phyloP scores from a whole-genome alignment of 2,113 vertebrate species.

The Oryzias celebensis region DNA sequence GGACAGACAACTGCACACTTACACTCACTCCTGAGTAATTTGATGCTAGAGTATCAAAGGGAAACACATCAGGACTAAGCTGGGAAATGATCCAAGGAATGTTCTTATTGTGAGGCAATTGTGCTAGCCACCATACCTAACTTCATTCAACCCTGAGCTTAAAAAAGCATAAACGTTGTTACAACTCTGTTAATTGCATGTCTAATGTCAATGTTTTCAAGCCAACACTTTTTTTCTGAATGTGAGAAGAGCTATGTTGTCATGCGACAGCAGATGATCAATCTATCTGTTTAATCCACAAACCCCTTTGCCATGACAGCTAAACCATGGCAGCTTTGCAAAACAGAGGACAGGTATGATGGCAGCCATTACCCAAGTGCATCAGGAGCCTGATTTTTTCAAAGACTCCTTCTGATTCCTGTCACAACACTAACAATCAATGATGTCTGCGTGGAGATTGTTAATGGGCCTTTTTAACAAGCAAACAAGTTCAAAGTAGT shows the following conservation, averaged over 20 bases:
- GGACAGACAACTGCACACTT: too few relatives aligned
- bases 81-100: too few relatives aligned
- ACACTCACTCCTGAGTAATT: too few relatives aligned
- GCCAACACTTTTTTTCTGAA: slow-evolving; percentile 12
- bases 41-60: too few relatives aligned
- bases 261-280: slow-evolving; percentile 11
- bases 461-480: slow-evolving; percentile 24
- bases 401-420: slow-evolving; percentile 14
- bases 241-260: background rate
- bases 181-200: too few relatives aligned
- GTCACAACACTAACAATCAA: slow-evolving; percentile 34
- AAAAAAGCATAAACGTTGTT: too few relatives aligned
- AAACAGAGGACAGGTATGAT: slow-evolving; percentile 13
- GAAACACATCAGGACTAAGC: too few relatives aligned
- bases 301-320: slow-evolving; percentile 20
- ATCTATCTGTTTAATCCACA: slow-evolving; percentile 1
- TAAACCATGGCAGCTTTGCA: slow-evolving; percentile 20
- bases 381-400: slow-evolving; percentile 35
- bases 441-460: slow-evolving; percentile 32
- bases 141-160: too few relatives aligned
- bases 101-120: too few relatives aligned
- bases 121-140: too few relatives aligned
- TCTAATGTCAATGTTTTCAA: background rate
- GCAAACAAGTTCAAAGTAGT: slow-evolving; percentile 26
- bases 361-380: slow-evolving; percentile 31